Evolutionary conservation across 2,113 vertebrate genomes (phyloP), one percentile per base, ranked within the genome.

Genomic region (Phainopepla nitens): DNA sequence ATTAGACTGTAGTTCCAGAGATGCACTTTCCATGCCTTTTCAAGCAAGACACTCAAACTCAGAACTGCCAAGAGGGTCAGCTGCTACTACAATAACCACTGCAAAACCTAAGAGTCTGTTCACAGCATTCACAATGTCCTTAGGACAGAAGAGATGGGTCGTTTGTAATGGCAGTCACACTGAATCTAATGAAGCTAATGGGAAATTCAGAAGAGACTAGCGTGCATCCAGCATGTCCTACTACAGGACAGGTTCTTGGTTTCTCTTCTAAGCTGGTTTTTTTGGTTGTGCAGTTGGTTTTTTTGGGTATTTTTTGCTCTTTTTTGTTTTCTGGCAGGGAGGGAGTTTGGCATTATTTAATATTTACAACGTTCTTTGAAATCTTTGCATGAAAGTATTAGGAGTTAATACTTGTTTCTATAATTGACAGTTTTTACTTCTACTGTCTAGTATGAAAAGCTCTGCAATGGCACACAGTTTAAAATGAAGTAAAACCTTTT

Each of bases 41-140:
- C 39, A 58, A 84, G 77, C 15, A 71, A 51, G 61, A 71, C 33
- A 45, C 18, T 57, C 39, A 64, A 87, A 49, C 2, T 31, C 41
- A 80, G 57, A 49, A 61, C 31, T 69, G 31, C 44, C 36, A 68
- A 39, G 41, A 84, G 64, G 17, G 28, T 85, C 27, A 50, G 19
- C 10, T 66, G 62, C 47, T 78, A 49, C 41, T 51, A 18, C 24
- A 76, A 49, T 3, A 35, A 73, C 11, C 47, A 45, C 68, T 70
- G 24, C 19, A 51, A 70, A 83, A 60, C 31, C 47, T 29, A 5
- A 15, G 12, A 58, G 39, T 21, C 51, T 35, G 51, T 22, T 53
- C 16, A 6, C 0, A 2, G 35, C 13, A 69, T 28, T 27, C 2
- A 1, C 31, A n/a, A 0, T 12, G 53, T 33, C 54, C 39, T 44